Evolutionary conservation across 2,888 invertebrate genomes (phyloP).

Genomic region (Agriotes lineatus): DNA sequence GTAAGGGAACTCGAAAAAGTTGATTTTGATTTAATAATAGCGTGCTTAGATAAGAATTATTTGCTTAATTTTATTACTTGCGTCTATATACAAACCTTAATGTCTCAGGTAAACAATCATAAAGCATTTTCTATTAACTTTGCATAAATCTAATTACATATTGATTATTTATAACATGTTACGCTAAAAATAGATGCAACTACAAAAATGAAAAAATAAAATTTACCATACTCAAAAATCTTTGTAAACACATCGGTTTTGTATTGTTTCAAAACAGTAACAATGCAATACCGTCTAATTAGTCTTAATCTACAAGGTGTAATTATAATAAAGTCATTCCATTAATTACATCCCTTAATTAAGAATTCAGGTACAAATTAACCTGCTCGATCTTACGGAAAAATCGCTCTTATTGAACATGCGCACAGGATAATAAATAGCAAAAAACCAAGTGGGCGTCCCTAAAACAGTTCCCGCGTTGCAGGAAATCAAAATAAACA

Average conservation of each 20-base stretch:
- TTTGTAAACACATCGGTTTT: too few species aligned
- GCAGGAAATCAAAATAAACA: slow-evolving; percentile 55
- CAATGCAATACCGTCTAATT: too few species aligned
- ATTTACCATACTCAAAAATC: background rate
- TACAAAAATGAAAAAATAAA: background rate
- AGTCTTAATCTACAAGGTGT: too few species aligned
- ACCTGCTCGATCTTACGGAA: slow-evolving; percentile 42
- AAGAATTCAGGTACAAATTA: slow-evolving; percentile 17
- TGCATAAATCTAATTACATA: slow-evolving; percentile 1
- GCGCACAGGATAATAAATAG: slow-evolving; percentile 52
- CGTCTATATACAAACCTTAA: background rate
- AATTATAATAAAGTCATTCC: background rate
- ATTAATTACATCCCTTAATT: background rate
- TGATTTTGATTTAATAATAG: too few species aligned
- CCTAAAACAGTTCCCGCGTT: slow-evolving; percentile 60
- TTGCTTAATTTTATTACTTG: background rate
- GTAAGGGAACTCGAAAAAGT: too few species aligned
- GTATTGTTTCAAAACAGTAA: too few species aligned
- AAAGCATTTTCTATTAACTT: background rate
- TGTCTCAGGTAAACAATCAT: background rate
- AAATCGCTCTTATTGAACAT: slow-evolving; percentile 55
- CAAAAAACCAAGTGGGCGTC: slow-evolving; percentile 56
- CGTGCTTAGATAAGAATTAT: background rate
- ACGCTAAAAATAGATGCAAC: background rate
- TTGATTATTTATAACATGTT: background rate